phyloP scores from a whole-genome alignment of 2,113 vertebrate species.

The Chaetodon auriga region DNA sequence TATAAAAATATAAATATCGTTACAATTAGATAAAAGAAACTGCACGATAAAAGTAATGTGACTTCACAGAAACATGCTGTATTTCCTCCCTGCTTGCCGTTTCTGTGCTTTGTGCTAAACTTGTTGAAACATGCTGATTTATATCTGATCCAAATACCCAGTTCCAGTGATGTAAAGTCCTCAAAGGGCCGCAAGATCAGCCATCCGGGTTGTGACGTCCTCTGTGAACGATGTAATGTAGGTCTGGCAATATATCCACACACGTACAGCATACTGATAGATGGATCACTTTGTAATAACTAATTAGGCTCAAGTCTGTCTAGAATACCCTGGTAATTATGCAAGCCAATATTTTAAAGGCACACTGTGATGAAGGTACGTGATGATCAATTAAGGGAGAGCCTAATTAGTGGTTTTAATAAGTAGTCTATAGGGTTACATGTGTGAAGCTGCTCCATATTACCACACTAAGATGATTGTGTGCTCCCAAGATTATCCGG shows the following conservation, averaged over 20 bases:
- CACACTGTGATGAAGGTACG: background rate
- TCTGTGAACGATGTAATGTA: background rate
- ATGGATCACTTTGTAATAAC: constrained; percentile 19
- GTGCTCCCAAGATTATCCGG: background rate
- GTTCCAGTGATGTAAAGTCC: background rate
- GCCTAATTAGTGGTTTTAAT: constrained; percentile 9
- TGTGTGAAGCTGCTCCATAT: constrained; percentile 3
- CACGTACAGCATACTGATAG: background rate
- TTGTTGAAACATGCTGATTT: background rate
- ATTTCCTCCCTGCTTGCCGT: background rate
- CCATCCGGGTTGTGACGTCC: background rate
- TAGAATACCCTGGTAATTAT: background rate
- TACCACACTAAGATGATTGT: background rate
- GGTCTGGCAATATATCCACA: background rate
- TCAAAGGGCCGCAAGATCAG: background rate
- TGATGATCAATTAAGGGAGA: background rate
- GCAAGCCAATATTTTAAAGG: constrained; percentile 11
- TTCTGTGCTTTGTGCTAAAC: background rate
- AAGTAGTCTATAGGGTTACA: background rate
- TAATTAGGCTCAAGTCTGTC: constrained; percentile 13
- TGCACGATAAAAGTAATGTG: background rate
- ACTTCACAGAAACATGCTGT: background rate
- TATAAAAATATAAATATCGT: background rate
- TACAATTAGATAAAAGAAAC: background rate
- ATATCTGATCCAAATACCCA: constrained; percentile 21